Percentiles rank a stretch among this genome's conserved stretches.
Evolutionary conservation across 2,113 vertebrate genomes (phyloP).

Genomic region (Tichodroma muraria): DNA sequence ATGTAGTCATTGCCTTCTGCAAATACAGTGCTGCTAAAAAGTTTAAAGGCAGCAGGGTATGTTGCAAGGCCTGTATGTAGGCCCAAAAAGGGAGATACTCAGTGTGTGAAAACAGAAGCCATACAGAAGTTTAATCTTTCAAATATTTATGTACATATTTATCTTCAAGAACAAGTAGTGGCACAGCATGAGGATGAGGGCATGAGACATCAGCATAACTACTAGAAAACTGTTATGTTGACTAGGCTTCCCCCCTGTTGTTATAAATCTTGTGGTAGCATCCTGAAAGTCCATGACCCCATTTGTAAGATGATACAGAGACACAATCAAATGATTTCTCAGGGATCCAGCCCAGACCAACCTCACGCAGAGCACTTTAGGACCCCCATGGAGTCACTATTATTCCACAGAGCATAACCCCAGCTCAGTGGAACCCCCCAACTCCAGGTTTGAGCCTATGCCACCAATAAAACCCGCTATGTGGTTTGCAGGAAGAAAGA

Average conservation of each 20-base stretch:
- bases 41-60: neutral
- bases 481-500: neutral
- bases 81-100: neutral
- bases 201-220: neutral
- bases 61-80: neutral
- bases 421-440: accelerated
- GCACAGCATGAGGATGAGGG: neutral
- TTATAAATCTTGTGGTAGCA: neutral
- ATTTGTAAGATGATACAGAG: neutral
- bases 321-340: accelerated
- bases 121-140: neutral
- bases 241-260: neutral
- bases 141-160: neutral
- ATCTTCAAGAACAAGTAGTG: neutral
- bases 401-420: neutral
- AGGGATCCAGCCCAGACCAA: neutral
- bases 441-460: neutral
- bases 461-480: neutral
- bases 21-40: neutral
- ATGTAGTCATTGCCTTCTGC: neutral
- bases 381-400: accelerated
- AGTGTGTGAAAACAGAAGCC: neutral
- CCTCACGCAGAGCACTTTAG: neutral
- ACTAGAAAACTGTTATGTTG: neutral
- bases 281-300: neutral